Base-by-base conservation (phyloP, 1,140 invertebrate genomes). In the Xylocopa sonorina region DNA sequence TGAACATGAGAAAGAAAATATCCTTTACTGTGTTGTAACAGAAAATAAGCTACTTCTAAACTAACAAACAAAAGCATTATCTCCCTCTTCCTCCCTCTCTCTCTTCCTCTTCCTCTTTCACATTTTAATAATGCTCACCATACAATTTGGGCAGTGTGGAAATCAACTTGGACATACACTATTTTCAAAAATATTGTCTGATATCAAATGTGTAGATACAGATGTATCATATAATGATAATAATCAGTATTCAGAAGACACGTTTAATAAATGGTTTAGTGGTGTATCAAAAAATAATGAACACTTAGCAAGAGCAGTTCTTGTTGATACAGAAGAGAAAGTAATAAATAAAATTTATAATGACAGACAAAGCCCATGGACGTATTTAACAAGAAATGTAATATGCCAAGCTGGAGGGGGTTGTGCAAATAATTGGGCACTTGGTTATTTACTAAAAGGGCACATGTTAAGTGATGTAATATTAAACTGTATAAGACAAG, bases 111-210 rank as follows among this genome's bases (percentile, higher is more conserved):
- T n/a, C n/a, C n/a, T n/a, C n/a, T n/a, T n/a, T 41, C 14, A 27
- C 14, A 58, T 12, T 29, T 32, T 14, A 50, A 78, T 38, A 58
- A 92, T 94, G 90, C 77, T 94, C 12, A 93, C 92, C 16, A 66
- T 94, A 63, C 94, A 94, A 86, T 94, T 94, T 81, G 94, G 94
- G 21, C 94, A 95, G 81, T 94, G 94, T 87, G 94, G 94, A n/a
- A 94, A 94, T 90, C 94, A 95, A 88, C 67, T 94, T 29, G 94
- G 94, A 16, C 87, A 93, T 64, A 88, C 90, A 3, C 87, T 94
- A 16, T 94, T 92, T 72, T 85, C 87, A 5, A 90, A 89, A 63
- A 75, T 94, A 38, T 90, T 89, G 14, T 80, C 90, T 14, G 94
- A 94, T 78, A 71, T 94, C 21, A 71, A 89, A 34, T 78, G 78